Base-by-base conservation (phyloP, 2,888 invertebrate species). In the Eilema depressum region DNA sequence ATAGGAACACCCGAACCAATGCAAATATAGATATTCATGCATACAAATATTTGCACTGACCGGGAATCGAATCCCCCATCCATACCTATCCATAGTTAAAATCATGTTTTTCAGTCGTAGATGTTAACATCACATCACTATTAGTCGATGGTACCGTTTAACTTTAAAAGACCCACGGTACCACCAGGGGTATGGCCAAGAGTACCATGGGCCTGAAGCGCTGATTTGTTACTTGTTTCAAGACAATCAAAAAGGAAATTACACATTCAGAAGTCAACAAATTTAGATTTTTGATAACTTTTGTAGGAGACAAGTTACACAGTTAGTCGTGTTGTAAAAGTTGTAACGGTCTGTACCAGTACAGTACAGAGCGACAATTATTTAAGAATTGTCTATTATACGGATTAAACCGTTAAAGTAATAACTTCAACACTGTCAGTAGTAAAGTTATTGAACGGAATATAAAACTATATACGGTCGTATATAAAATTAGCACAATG, bases 401-500 rank as follows among this genome's bases (percentile, higher is more conserved):
- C 70, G 75, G 79, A 77, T 73, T 63, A 71, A 68, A 75, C 82
- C 79, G 81, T 80, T 81, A 83, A 33, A 76, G 79, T 81, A 80
- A 80, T 80, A 82, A 74, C 71, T 76, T 75, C 66, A 80, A 76
- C 74, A 78, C 67, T 76, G 37, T 70, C 71, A 75, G 57, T 59
- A 59, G 33, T 71, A 63, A 74, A 73, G 66, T 69, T 77, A 76
- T 71, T 72, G 70, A 76, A 74, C 66, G 64, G 20, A 53, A 69
- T 69, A 73, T 69, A 67, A 71, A 73, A 64, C 68, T 72, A 66
- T 74, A 63, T 68, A 74, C 53, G 68, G 73, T 73, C 68, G 71
- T 73, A 64, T 75, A 75, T 79, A 74, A 71, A 79, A 79, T 77
- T 81, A 82, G 80, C 73, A 81, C 82, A 83, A 81, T 79, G 86